phyloP scores from a whole-genome alignment of 2,888 invertebrate species.

The Norana najaformis region DNA sequence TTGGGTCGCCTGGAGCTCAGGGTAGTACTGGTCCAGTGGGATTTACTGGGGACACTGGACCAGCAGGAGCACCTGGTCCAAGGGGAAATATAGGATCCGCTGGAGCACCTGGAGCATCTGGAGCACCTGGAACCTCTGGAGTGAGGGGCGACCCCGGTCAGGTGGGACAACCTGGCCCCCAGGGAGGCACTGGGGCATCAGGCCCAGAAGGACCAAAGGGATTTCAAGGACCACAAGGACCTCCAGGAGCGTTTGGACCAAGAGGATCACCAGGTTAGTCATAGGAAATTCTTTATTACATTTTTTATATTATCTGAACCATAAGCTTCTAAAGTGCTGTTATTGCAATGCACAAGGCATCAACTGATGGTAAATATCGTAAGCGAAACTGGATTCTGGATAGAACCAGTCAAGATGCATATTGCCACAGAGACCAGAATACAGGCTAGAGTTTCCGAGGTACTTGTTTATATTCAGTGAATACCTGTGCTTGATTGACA shows the following conservation, averaged over 20 bases:
- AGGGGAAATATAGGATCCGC: conserved; percentile 24
- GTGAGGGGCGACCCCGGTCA: background rate
- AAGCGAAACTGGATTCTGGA: background rate
- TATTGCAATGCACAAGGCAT: background rate
- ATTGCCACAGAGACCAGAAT: background rate
- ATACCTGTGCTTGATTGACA: too few species aligned
- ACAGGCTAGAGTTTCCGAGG: background rate
- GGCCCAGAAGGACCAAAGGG: conserved; percentile 22
- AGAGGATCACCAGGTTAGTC: conserved; percentile 34
- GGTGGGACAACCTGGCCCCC: conserved; percentile 49
- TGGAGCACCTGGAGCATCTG: conserved; percentile 27
- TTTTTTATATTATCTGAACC: background rate
- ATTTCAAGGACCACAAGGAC: conserved; percentile 27
- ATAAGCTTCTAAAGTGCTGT: background rate
- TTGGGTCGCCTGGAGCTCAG: conserved; percentile 28
- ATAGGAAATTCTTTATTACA: background rate
- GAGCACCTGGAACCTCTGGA: conserved; percentile 25
- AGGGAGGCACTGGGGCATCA: conserved; percentile 24
- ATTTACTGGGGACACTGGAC: conserved; percentile 31
- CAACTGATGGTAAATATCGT: background rate
- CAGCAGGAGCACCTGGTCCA: conserved; percentile 25
- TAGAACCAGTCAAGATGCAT: background rate
- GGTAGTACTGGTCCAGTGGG: conserved; percentile 30
- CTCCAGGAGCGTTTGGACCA: conserved; percentile 35
- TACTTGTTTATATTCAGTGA: too few species aligned